A percentile compares a stretch with the other conserved stretches of the same genome.
Conservation (phyloP, 2,888 invertebrate genomes). For the Stenolophus ochropezus region DNA sequence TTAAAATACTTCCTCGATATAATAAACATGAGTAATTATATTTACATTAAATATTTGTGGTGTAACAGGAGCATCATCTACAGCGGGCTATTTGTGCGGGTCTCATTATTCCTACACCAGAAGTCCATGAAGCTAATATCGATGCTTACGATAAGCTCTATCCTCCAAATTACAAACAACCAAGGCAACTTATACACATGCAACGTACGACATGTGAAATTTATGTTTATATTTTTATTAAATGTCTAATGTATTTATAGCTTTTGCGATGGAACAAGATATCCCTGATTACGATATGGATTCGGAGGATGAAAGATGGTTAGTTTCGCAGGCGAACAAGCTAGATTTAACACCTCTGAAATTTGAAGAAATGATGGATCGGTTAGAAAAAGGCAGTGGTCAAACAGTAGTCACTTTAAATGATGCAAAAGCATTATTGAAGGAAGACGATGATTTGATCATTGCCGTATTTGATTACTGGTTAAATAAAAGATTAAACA, state of each 20-base stretch:
- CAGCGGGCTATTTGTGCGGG: constrained; percentile 98
- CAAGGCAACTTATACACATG: constrained; percentile 97
- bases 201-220: constrained; percentile 84
- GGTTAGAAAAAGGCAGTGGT: constrained; percentile 96
- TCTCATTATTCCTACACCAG: constrained; percentile 98
- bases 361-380: constrained; percentile 99
- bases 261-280: constrained; percentile 97
- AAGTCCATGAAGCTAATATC: constrained; percentile 89
- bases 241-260: constrained; percentile 73
- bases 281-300: constrained; percentile 99
- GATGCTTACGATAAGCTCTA: constrained; percentile 92
- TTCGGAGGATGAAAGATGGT: constrained; percentile 97
- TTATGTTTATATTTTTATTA: constrained; percentile 25
- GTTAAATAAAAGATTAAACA: constrained; percentile 96
- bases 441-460: constrained; percentile 96
- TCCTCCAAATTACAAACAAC: constrained; percentile 93
- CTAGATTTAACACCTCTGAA: constrained; percentile 87
- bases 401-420: constrained; percentile 95
- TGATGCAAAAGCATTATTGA: constrained; percentile 96
- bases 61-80: constrained; percentile 95
- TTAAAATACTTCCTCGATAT: background rate
- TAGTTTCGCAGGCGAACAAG: constrained; percentile 83
- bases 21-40: background rate
- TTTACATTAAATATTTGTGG: constrained; percentile 50
- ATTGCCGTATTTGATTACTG: constrained; percentile 99